phyloP scores from a whole-genome alignment of 2,888 invertebrate genomes.

The Aromia moschata region DNA sequence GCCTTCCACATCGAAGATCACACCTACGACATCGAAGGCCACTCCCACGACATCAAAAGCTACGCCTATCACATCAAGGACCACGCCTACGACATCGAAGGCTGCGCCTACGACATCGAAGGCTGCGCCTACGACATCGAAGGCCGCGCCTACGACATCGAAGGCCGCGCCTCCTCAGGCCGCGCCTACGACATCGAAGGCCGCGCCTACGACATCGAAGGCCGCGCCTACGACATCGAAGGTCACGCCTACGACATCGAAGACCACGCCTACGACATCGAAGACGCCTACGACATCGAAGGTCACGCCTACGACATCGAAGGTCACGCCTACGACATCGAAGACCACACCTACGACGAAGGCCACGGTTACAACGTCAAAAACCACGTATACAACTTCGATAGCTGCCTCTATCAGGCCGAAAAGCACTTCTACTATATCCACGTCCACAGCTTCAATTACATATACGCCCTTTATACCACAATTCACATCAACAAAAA shows the following conservation, averaged over 20 bases:
- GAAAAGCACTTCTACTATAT: background rate
- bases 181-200: background rate
- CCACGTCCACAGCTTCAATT: conserved; percentile 4
- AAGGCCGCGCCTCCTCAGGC: background rate
- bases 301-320: background rate
- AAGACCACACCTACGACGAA: background rate
- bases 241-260: background rate
- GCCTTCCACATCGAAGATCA: background rate
- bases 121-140: background rate
- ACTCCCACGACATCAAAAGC: background rate
- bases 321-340: background rate
- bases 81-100: background rate
- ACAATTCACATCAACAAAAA: conserved; percentile 2
- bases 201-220: conserved; percentile 2
- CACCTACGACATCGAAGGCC: background rate
- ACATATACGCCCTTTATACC: background rate
- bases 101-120: background rate
- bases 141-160: conserved; percentile 9
- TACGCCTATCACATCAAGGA: conserved; percentile 4
- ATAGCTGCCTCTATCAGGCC: background rate
- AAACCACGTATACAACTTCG: background rate
- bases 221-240: conserved; percentile 13
- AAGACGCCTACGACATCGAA: conserved; percentile 1
- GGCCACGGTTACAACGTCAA: background rate
- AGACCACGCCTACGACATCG: background rate